Evolutionary conservation across 2,113 vertebrate genomes (phyloP).

Genomic region (Zosterops borbonicus): DNA sequence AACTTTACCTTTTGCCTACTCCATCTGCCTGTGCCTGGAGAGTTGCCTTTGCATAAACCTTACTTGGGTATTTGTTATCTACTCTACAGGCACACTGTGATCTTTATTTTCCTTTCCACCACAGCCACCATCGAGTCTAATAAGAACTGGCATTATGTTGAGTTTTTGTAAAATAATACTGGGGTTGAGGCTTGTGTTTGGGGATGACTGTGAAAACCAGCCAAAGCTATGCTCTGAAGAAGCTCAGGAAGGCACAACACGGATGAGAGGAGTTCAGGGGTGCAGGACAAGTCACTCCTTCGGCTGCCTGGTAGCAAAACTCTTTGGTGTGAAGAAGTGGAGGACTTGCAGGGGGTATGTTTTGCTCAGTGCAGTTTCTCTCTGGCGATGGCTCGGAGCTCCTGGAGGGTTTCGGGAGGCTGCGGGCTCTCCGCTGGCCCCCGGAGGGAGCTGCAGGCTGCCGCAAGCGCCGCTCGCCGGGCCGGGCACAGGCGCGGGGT

Average conservation of each 20-base stretch:
- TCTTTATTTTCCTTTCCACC: constrained; percentile 28
- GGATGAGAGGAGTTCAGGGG: not conserved
- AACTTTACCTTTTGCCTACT: constrained; percentile 52
- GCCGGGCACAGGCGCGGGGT: not conserved
- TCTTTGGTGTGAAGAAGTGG: not conserved
- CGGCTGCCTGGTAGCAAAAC: not conserved
- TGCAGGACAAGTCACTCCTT: not conserved
- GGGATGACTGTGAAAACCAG: not conserved
- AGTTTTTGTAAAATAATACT: constrained; percentile 8
- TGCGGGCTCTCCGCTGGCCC: constrained; percentile 1
- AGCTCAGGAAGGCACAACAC: not conserved
- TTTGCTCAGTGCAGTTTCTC: not conserved
- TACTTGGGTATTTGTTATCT: not conserved
- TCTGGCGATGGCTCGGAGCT: not conserved
- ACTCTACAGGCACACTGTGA: not conserved
- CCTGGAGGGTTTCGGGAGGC: not conserved
- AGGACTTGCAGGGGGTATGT: not conserved
- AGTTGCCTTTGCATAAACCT: constrained; percentile 11
- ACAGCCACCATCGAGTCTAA: not conserved
- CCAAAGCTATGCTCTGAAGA: not conserved
- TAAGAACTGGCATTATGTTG: not conserved
- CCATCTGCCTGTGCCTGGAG: not conserved
- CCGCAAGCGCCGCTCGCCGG: not conserved
- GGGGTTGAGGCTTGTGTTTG: not conserved
- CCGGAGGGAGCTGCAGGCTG: constrained; percentile 64